Evolutionary conservation across 2,113 vertebrate species (phyloP).

Genomic region (Albula goreensis): DNA sequence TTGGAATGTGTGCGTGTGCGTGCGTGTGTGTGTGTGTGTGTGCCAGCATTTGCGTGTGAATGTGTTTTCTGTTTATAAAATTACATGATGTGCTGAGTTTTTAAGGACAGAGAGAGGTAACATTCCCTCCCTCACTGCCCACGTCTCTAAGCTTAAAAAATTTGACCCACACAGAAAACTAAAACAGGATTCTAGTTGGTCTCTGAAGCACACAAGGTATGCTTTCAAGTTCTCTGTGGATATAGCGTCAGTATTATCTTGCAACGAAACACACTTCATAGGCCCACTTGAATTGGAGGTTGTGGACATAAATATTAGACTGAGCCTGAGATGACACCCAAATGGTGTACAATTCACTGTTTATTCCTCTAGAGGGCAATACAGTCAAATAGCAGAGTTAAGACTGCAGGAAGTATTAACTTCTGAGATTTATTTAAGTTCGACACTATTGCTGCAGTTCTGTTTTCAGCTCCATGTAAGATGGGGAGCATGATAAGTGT

Average conservation of each 20-base stretch:
- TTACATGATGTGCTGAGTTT: not conserved
- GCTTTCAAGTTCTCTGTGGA: not conserved
- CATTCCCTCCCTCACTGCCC: not conserved
- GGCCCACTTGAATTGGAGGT: not conserved
- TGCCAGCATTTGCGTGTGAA: not conserved
- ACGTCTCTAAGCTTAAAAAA: not conserved
- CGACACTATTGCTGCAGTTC: not conserved
- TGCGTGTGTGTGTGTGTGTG: slow-evolving; percentile 12
- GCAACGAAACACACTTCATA: not conserved
- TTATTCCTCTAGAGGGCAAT: not conserved
- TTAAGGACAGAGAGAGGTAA: not conserved
- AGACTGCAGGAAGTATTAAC: not conserved
- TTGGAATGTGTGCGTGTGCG: not conserved
- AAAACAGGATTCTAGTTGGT: not conserved
- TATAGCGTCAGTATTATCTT: slow-evolving; percentile 24
- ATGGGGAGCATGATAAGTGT: not conserved
- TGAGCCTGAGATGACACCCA: not conserved
- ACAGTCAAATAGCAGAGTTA: not conserved
- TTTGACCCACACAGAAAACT: not conserved
- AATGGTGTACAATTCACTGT: not conserved
- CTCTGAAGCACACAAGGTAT: not conserved
- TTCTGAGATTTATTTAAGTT: not conserved
- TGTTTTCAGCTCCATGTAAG: not conserved
- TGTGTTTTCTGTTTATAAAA: slow-evolving; percentile 1
- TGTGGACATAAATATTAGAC: not conserved